These are phyloP conservation scores for Carassius carassius DNA, from an alignment of 2,113 vertebrate species.

Conservation along the genomic window DNA sequence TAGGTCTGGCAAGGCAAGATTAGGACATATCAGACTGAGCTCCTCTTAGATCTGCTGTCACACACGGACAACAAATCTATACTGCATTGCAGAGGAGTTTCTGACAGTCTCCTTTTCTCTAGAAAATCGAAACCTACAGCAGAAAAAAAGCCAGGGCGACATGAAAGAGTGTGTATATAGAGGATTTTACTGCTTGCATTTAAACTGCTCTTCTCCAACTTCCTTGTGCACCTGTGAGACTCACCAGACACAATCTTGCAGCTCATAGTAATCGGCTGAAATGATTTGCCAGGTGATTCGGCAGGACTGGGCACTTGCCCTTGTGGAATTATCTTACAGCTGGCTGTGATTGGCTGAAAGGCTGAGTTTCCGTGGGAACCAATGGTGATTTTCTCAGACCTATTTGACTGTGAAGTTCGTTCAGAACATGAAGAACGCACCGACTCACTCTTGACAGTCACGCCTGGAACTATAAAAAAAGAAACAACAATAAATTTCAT, in stretches of 20 bases:
- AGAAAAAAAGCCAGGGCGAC: background rate
- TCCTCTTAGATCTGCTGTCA: constrained; percentile 14
- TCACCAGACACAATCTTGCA: constrained; percentile 99
- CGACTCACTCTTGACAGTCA: constrained; percentile 77
- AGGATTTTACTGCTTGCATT: constrained; percentile 2
- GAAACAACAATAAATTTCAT: background rate
- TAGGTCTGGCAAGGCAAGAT: background rate
- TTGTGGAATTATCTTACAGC: constrained; percentile 96
- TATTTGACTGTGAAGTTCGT: constrained; percentile 85
- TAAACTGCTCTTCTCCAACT: background rate
- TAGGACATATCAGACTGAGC: background rate
- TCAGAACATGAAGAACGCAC: constrained; percentile 80
- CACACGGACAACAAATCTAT: constrained; percentile 4
- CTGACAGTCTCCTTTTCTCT: background rate
- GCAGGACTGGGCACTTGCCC: constrained; percentile 85
- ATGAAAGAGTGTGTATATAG: constrained; percentile 7
- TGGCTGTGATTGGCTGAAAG: constrained; percentile 96
- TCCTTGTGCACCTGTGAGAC: constrained; percentile 9
- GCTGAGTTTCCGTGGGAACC: constrained; percentile 96
- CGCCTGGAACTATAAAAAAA: constrained; percentile 66
- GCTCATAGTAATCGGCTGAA: constrained; percentile 99
- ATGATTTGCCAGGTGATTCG: constrained; percentile 95
- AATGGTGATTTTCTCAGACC: constrained; percentile 85
- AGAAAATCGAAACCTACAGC: background rate
- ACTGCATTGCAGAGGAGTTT: constrained; percentile 13